Evolutionary conservation across 2,888 invertebrate species (phyloP), one percentile per base, ranked within the genome.

Genomic region (Drosophila nigricruria): DNA sequence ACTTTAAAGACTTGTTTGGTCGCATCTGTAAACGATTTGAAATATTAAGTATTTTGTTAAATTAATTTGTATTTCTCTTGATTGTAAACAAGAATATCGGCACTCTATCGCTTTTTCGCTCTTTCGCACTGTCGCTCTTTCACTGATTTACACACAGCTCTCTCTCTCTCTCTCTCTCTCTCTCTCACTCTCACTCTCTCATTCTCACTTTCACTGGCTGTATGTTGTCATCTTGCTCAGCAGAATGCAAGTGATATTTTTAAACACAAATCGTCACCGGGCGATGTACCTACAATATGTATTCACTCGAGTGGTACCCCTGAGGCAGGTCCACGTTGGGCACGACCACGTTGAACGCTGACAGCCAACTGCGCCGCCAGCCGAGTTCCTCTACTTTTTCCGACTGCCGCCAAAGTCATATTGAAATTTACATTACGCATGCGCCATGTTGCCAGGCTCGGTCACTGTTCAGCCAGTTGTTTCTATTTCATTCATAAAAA

Each of bases 311-410:
- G 10, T 2, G 59, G 45, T n/a, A 57, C 43, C 20, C 50, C 64
- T 58, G 56, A 18, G 75, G 60, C 63, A 67, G 57, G 45, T 75
- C 25, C 76, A 76, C 69, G 66, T 73, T 77, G 77, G 73, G 71
- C 79, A 81, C 83, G 84, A 81, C 40, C 80, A 73, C 83, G 68
- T 74, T 83, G 83, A 86, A 80, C 65, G 88, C 73, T 83, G 86
- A 73, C 77, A 77, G 81, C 80, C 86, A 86, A 86, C 86, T 86
- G 88, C 75, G 80, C 81, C 81, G 73, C 77, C 74, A 77, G 72
- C 79, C 77, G 59, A 78, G 73, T 72, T 79, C 60, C 61, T 72
- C 60, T 59, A 71, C 70, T 47, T 85, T 82, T 85, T 87, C 71
- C 76, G 88, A 60, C 77, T 53, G 63, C 66, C 68, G 66, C 65